Evolutionary conservation across 2,797 vertebrate genomes (phyloP).

Genomic region (Cynopterus sphinx): DNA sequence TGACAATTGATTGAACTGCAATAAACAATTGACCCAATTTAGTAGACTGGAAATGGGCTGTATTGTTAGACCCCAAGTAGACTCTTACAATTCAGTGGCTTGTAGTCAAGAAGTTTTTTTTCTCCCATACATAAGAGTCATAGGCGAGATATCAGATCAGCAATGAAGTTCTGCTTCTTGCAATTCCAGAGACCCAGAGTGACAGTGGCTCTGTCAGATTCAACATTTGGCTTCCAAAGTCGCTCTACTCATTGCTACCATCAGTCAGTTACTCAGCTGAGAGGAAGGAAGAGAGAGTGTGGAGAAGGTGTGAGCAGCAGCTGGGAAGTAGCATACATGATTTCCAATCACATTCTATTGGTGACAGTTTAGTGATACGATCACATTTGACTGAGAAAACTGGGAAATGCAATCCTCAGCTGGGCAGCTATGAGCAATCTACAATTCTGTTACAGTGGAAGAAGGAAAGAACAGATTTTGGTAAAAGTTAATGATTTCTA

Average conservation of each 20-base stretch:
- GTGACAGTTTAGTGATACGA: not conserved
- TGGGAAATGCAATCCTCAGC: not conserved
- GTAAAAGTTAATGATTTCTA: not conserved
- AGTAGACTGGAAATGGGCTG: not conserved
- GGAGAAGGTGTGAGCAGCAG: not conserved
- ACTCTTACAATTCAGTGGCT: not conserved
- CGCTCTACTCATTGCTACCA: not conserved
- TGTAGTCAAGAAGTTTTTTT: not conserved
- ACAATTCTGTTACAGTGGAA: not conserved
- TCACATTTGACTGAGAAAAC: not conserved
- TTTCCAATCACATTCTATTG: not conserved
- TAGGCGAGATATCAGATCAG: not conserved
- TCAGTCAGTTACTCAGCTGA: not conserved
- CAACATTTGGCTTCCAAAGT: not conserved
- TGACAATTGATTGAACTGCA: not conserved
- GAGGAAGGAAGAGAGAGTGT: not conserved
- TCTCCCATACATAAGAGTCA: not conserved
- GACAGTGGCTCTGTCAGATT: not conserved
- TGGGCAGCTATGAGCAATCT: not conserved
- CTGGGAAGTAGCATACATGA: not conserved
- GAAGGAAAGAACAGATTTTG: not conserved
- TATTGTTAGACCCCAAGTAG: not conserved
- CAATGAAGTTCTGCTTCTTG: not conserved
- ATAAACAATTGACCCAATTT: not conserved
- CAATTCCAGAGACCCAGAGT: not conserved